Base-by-base conservation (phyloP, 2,888 invertebrate species). In the Luffia ferchaultella region DNA sequence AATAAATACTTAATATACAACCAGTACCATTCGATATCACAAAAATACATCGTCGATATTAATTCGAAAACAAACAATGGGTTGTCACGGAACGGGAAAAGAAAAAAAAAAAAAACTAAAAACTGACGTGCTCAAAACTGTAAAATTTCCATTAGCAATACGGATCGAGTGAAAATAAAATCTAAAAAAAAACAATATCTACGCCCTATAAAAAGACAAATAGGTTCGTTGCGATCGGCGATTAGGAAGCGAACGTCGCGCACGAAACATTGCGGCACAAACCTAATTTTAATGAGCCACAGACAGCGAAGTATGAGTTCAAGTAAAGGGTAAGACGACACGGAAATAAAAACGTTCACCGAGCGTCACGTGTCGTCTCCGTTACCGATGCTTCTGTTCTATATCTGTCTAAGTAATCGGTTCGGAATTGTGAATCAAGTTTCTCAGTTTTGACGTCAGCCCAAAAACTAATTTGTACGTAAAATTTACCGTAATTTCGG, bases 121-220 rank as follows among this genome's bases (percentile, higher is more conserved):
- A 74, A 77, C 73, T 80, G 78, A 73, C 82, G 80, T 79, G 79
- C 71, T 76, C 73, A 69, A 75, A 78, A 80, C 80, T 80, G 78
- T 79, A 74, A 79, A 78, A 79, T 79, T 76, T 75, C 73, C 76
- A 79, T 80, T 75, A 61, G 60, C 58, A 68, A 70, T 72, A 65
- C 65, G 65, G 62, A 63, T 64, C 61, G 56, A 66, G 60, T 68
- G 68, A 70, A 69, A 67, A 67, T 63, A 45, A n/a, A 45, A 3
- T 18, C n/a, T 18, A 9, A 19, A 45, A 45, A 45, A 44, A 45
- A n/a, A 7, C 18, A 18, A 15, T 18, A 18, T 19, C 17, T n/a
- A 18, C 20, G 30, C 30, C 12, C 12, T 30, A 30, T 30, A 61
- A 64, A 61, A 64, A 60, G 62, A 62, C 58, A 65, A 64, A 69